Evolutionary conservation across 1,140 invertebrate genomes (phyloP), one percentile per base, ranked within the genome.

Genomic region (Acarapis woodi): DNA sequence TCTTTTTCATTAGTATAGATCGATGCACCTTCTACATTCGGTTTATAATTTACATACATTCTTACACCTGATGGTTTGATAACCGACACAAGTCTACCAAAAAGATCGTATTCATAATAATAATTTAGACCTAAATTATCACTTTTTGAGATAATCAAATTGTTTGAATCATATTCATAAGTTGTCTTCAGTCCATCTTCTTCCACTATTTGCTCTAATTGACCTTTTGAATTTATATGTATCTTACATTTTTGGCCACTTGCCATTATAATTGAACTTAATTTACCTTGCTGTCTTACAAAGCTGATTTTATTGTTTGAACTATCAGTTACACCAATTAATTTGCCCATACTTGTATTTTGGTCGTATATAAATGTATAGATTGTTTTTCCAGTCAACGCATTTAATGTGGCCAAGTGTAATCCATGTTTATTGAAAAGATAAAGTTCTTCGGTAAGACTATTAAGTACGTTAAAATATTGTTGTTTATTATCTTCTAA

Each of bases 381-480:
- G 38, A 76, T 71, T 1, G 70, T 78, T 53, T 83, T 76, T 0
- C 78, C 76, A 0, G 82, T 93, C 2, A 88, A 58, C 39, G 90
- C 83, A 51, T 88, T 87, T 42, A 72, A 73, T 0, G 85, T 93
- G 23, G 72, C 68, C 2, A 80, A 68, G 48, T 93, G 85, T 52
- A 90, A 82, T 0, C 85, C 87, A 49, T 88, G 88, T 45, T 80
- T 62, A 50, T 93, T 93, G 53, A 94, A 94, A 9, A 88, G 70
- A 49, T 88, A 93, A 32, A 83, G 71, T 56, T 93, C 82, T 53
- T 90, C 80, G 1, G 78, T 85, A 47, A 88, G 82, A 0, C n/a
- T n/a, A n/a, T n/a, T n/a, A n/a, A n/a, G n/a, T n/a, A n/a, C n/a
- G n/a, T n/a, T n/a, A n/a, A n/a, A n/a, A n/a, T n/a, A n/a, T n/a